Base-by-base conservation (phyloP, 2,113 vertebrate species). In the Chaetura pelagica region DNA sequence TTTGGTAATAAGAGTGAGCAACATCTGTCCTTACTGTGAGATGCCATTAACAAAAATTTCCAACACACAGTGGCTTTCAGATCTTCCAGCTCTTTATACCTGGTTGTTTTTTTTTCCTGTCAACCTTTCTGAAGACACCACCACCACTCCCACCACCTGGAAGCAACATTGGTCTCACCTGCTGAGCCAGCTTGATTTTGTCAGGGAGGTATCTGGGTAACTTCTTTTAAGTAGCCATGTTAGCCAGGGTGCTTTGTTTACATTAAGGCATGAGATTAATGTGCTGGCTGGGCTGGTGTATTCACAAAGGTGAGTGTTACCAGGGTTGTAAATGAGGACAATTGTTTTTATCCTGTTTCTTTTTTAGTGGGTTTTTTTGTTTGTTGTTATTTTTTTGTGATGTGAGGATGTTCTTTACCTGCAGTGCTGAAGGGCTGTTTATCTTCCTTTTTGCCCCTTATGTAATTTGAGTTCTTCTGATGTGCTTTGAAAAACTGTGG, bases 191-290 rank as follows among this genome's bases (percentile, higher is more conserved):
- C 18, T 38, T 4, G 0, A 6, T 35, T n/a, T 27, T 63, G 15
- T 30, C 15, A 7, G 42, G 30, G 11, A 16, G 15, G 4, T 2
- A 4, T 19, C 26, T 35, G 18, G 26, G 64, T 24, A 22, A 0
- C 3, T n/a, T 35, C 22, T 62, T 75, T 58, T 11, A 15, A 27
- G 1, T 4, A 14, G 3, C 6, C 8, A 2, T 16, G 35, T 40
- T 3, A 1, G 1, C 15, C 8, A 0, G 0, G 0, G 1, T 3
- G 11, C 6, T 35, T 14, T 10, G 2, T 7, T 18, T 49, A 18
- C 7, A 0, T 30, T 14, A 3, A 76, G 46, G 11, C 4, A 11
- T 18, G 35, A 30, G 23, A 8, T 40, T 34, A 1, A 10, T 10
- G 2, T 59, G 11, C 8, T 54, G 4, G 1, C 22, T 44, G 49